Base-by-base conservation (phyloP, 2,888 invertebrate genomes). In the Thyatira batis region DNA sequence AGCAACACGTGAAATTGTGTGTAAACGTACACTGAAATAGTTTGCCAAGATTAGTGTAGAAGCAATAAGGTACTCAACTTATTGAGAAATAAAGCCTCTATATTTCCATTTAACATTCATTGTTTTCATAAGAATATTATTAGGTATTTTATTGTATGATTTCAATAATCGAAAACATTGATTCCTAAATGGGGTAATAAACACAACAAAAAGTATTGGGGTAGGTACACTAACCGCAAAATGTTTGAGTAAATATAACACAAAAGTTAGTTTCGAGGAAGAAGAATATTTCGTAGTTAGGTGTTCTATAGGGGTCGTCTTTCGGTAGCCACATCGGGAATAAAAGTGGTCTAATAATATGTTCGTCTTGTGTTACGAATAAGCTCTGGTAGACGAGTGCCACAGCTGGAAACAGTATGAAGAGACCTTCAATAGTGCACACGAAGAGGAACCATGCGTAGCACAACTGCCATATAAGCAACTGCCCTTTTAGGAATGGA, bases 281-380 rank as follows among this genome's bases (percentile, higher is more conserved):
- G 10, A 87, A 49, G 39, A 88, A 82, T 2, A 83, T 30, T 75
- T 89, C 89, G 54, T 87, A 89, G 53, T 81, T 82, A 0, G 89
- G 89, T 8, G 85, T 78, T 21, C 80, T 69, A 57, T 84, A 81
- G 0, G 84, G 78, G 51, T 87, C 87, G 30, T 85, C 85, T 9
- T 76, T 21, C 0, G 88, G 87, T 1, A 89, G 63, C 87, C 87
- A 87, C 58, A 86, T 57, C 0, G 87, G 84, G 51, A 85, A 87
- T 1, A 78, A 69, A 1, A 89, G 58, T 0, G 88, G 89, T 27
- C 86, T 73, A 1, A 61, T 55, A 11, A 56, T 76, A 52, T 82
- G 53, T 53, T 84, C 87, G 45, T 80, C 69, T 6, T 76, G 69
- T 0, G 80, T 79, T 1, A 66, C 76, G 27, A 87, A 73, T 9